A percentile compares a stretch with the other conserved stretches of the same genome.
These are phyloP conservation scores for Cephus pygmeus DNA, from an alignment of 2,888 invertebrate genomes.

Conservation along the genomic window DNA sequence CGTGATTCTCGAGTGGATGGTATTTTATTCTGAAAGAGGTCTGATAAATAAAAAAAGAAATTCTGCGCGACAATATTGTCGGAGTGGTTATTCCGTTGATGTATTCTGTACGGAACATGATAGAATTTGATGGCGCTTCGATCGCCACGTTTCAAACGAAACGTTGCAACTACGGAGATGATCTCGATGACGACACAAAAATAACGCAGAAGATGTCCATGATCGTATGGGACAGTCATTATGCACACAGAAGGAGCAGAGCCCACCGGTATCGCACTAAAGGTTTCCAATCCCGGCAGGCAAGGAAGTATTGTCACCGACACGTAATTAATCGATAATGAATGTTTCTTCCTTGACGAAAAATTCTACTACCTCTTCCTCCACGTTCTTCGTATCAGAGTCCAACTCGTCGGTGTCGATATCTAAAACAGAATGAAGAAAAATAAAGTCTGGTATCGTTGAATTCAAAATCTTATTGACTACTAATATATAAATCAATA, in stretches of 20 bases:
- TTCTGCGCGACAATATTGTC: conserved; percentile 21
- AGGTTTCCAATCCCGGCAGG: conserved; percentile 29
- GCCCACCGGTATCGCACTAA: conserved; percentile 33
- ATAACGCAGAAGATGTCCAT: conserved; percentile 40
- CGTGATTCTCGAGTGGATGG: not conserved
- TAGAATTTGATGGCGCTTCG: conserved; percentile 59
- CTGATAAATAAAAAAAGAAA: conserved; percentile 31
- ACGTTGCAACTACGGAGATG: conserved; percentile 28
- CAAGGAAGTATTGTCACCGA: conserved; percentile 21
- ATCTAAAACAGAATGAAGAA: conserved; percentile 71
- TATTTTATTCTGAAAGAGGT: conserved; percentile 18
- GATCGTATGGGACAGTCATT: conserved; percentile 40
- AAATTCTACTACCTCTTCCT: conserved; percentile 97
- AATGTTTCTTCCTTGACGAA: conserved; percentile 95
- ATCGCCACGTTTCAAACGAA: conserved; percentile 43
- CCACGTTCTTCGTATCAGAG: conserved; percentile 85
- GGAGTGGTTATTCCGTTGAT: conserved; percentile 10
- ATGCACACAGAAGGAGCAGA: conserved; percentile 26
- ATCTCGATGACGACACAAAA: conserved; percentile 32
- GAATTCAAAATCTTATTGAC: not conserved
- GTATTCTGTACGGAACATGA: conserved; percentile 65
- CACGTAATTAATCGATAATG: conserved; percentile 76
- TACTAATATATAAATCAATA: not conserved
- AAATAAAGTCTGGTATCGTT: not conserved
- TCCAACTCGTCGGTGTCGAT: conserved; percentile 94